Percentiles rank a stretch among this genome's conserved stretches.
Evolutionary conservation across 2,797 vertebrate genomes (phyloP).

Genomic region (Myripristis jacobus): DNA sequence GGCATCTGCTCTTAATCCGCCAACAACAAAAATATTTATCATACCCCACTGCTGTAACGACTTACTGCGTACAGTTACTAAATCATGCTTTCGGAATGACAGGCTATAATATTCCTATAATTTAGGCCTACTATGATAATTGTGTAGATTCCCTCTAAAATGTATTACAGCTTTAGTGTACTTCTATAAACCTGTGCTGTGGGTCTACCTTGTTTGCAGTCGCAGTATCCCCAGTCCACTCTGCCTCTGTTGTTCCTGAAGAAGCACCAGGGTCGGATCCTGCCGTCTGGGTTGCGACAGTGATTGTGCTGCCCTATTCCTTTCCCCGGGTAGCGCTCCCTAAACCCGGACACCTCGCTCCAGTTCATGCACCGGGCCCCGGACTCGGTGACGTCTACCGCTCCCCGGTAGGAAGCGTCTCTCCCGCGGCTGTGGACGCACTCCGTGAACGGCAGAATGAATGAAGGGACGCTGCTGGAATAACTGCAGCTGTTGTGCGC

Average conservation of each 20-base stretch:
- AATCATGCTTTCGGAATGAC: too few species aligned
- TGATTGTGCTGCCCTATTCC: constrained; percentile 87
- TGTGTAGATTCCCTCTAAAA: not conserved
- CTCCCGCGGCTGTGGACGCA: constrained; percentile 79
- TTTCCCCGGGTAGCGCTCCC: constrained; percentile 79
- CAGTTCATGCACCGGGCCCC: constrained; percentile 86
- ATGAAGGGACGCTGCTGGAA: constrained; percentile 69
- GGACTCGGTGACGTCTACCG: constrained; percentile 86
- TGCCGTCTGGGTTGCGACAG: constrained; percentile 87
- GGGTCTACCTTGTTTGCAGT: constrained; percentile 89
- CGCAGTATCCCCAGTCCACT: constrained; percentile 89
- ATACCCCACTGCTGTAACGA: too few species aligned
- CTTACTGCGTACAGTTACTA: too few species aligned
- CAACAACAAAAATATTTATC: too few species aligned
- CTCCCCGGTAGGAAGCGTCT: constrained; percentile 81
- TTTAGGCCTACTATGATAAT: too few species aligned
- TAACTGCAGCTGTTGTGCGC: constrained; percentile 30
- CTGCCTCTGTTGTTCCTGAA: constrained; percentile 79
- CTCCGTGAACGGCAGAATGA: constrained; percentile 76
- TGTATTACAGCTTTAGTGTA: too few species aligned
- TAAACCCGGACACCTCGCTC: constrained; percentile 81
- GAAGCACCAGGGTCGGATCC: constrained; percentile 89
- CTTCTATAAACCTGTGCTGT: too few species aligned
- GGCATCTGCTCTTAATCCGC: too few species aligned
- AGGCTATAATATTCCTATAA: too few species aligned